Base-by-base conservation (phyloP, 1,140 invertebrate species). In the Cylas formicarius region DNA sequence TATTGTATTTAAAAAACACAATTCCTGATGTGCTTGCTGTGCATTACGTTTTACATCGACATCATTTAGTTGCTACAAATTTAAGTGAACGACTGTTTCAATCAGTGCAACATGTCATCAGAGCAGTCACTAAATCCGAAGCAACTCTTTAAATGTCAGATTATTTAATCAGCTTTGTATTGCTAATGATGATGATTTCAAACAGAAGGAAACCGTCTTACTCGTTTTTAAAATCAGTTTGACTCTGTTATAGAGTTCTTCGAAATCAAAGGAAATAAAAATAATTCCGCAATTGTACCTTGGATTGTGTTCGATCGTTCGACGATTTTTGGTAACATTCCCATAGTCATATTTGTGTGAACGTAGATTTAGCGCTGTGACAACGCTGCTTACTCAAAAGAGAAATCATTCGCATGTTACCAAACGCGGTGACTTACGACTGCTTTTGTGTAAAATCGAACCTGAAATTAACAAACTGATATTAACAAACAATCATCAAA, bases 141-240 rank as follows among this genome's bases (percentile, higher is more conserved):
- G 42, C 28, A 52, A 52, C 34, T 27, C 43, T 18, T 44, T 61
- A 5, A 62, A 61, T 50, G 40, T 45, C 31, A 48, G 56, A 50
- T 56, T 65, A 44, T 67, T 66, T 57, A 16, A 18, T 43, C 48
- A 63, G 40, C 46, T 62, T 45, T 65, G 56, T 48, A 29, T 50
- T 33, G 53, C 57, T 52, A 59, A 67, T 58, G 62, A 65, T 33
- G 53, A 61, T 34, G 43, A 66, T 33, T 66, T 64, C 56, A 46
- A 60, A 43, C 47, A 17, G 38, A 37, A 44, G 6, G 27, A n/a
- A 31, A 16, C n/a, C 42, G 45, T 48, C 27, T 36, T 16, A 18
- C 13, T 20, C 18, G 29, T 18, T 48, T 48, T 44, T 48, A 34
- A 16, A 23, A 40, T 17, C 20, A 36, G 18, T 43, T 49, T 21